Base-by-base conservation (phyloP, 2,888 invertebrate genomes). In the Philereme vetulata region DNA sequence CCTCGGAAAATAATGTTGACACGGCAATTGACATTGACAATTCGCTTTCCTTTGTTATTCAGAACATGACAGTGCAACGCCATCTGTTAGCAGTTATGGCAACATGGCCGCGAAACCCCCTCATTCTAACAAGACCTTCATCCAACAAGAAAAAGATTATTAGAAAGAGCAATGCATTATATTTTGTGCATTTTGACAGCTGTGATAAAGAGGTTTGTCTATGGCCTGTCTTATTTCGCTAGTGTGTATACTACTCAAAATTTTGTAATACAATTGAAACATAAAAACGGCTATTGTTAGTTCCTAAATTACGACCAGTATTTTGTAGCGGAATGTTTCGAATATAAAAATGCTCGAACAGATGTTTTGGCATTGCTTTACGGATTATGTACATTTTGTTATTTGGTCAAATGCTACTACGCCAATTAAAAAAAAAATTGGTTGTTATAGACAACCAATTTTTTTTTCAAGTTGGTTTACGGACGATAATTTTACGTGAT, bases 281-380 rank as follows among this genome's bases (percentile, higher is more conserved):
- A 10, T 40, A 40, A 10, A 44, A 77, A 84, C 80, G 85, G 87
- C 88, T 88, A 81, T 75, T 73, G 77, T 82, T 86, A 88, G 91
- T 91, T 91, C 91, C 91, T 91, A 86, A 89, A 90, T 88, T 86
- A 90, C 88, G 78, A 83, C 82, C 90, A 90, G 90, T 91, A 90
- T 91, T 90, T 84, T 70, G 75, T 80, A 75, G 76, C 71, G 64
- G 71, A 75, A 81, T 78, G 77, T 51, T 71, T 60, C 42, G 36
- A 40, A 44, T 55, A 9, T 50, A 11, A 9, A 4, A 54, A 47
- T n/a, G 54, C 51, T 40, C 33, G 59, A 59, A 58, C 55, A 57
- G 54, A 51, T 53, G 45, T 42, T 44, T 38, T 38, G 35, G n/a
- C 8, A 36, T 36, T 36, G 4, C 32, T n/a, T 32, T 45, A 51